Evolutionary conservation across 2,888 invertebrate genomes (phyloP), one percentile per base, ranked within the genome.

Genomic region (Schizaphis graminum): DNA sequence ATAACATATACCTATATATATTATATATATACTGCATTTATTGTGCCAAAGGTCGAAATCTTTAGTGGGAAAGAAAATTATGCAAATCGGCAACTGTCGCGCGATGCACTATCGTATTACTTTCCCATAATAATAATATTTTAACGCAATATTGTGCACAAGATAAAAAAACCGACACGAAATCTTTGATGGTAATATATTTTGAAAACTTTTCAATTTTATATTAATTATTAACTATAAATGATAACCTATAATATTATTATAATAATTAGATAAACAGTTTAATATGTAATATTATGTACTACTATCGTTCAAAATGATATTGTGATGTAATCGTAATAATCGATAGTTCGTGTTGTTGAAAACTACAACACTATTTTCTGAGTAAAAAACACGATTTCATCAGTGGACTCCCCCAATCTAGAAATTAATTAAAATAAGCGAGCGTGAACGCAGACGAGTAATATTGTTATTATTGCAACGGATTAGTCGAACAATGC

Each of bases 21-120:
- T n/a, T n/a, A 67, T 16, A 35, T 10, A 84, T 28, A 44, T 26
- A 35, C 35, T 3, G 8, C 16, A 21, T 44, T 28, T 28, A 16
- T 11, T 11, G 35, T n/a, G n/a, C 77, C 89, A 89, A 92, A 92
- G 93, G 89, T 89, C 77, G 93, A 56, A 89, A 93, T 77, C 61
- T 86, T 47, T 21, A 11, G n/a, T 3, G 77, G 16, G 13, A 77
- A 44, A 86, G 85, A 85, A 47, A 89, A 56, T 84, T 93, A 93
- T 93, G 93, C 93, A 84, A 92, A 93, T 89, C n/a, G 44, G 16
- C 11, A 77, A 77, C 49, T n/a, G 77, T 56, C 56, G 49, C 28
- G 61, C 49, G 44, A 61, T 56, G 26, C 28, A 4, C n/a, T 61
- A 92, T 92, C 87, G 92, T 53, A 86, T 91, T 91, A 61, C 86